Percentiles rank a stretch among this genome's conserved stretches.
phyloP scores from a whole-genome alignment of 2,797 vertebrate species.

The Todus mexicanus region DNA sequence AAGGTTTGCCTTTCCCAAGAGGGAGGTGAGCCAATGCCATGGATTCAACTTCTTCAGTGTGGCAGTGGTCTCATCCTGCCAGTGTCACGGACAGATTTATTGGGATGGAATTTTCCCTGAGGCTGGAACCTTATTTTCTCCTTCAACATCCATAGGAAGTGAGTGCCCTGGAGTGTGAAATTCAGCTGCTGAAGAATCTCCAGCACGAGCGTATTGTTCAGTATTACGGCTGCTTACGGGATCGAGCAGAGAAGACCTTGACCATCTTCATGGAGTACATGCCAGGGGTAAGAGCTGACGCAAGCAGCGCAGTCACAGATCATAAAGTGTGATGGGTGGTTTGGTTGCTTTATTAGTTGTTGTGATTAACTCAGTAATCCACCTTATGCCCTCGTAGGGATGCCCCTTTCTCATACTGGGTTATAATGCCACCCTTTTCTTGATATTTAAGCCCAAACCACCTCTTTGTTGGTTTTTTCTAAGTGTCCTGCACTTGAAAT shows the following conservation, averaged over 20 bases:
- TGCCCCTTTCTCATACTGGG: neutral
- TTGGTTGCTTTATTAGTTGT: neutral
- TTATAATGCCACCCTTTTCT: neutral
- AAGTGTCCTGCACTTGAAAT: neutral
- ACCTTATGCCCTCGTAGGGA: neutral
- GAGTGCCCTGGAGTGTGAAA: conserved; percentile 96
- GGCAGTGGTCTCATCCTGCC: neutral
- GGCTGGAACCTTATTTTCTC: neutral
- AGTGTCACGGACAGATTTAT: neutral
- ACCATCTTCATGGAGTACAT: conserved; percentile 99
- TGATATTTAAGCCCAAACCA: neutral
- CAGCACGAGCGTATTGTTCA: conserved; percentile 96
- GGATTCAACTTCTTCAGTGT: neutral
- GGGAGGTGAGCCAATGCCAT: neutral
- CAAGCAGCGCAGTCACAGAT: neutral
- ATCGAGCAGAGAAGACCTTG: conserved; percentile 91
- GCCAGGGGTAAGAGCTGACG: conserved; percentile 86
- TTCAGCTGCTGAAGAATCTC: conserved; percentile 96
- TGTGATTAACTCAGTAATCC: neutral
- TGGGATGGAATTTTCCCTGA: neutral
- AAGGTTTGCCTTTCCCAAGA: neutral
- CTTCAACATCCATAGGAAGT: conserved; percentile 82
- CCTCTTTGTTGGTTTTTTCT: neutral
- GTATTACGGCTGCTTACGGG: conserved; percentile 93
- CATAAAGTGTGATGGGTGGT: neutral